Base-by-base conservation (phyloP, 2,888 invertebrate species). In the Laspeyria flexula region DNA sequence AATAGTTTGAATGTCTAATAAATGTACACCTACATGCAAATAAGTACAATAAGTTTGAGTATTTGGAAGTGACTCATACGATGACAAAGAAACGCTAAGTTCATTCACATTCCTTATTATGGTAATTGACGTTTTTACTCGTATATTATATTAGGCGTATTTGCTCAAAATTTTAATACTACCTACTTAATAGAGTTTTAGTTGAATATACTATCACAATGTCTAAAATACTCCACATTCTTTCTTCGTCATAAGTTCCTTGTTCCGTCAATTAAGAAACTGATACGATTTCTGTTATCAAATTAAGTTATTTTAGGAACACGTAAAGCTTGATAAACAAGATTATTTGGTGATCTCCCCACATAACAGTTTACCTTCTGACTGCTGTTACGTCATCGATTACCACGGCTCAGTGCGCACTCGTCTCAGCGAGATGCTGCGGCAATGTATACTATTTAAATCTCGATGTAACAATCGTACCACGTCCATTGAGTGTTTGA, bases 21-120 rank as follows among this genome's bases (percentile, higher is more conserved):
- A n/a, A 38, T 16, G 37, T 34, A 42, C 60, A 54, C 60, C 65
- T 54, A 62, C 69, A 31, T 57, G 38, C 35, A 27, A 56, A 61
- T 50, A n/a, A 18, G 2, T 18, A 25, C 43, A 54, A 60, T 38
- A 50, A 27, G 37, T 56, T 44, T 44, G 37, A 39, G 25, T 51
- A 50, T 53, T 27, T 35, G 46, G 51, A 52, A 61, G 23, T 69
- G 68, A 68, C 33, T 65, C 70, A 65, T 42, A n/a, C n/a, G 5
- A 47, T 57, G 52, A 55, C 57, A 55, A 25, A 59, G 35, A 55
- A 58, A 56, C 42, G 47, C 44, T 31, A 53, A 69, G 67, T 60
- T 68, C 66, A 69, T 51, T 55, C 70, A 31, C 70, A 44, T 53
- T 47, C 50, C 54, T 54, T 48, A 43, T 50, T 65, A 61, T 55